Percentiles rank a stretch among this genome's conserved stretches.
phyloP scores from a whole-genome alignment of 2,888 invertebrate genomes.

The Acronicta aceris region DNA sequence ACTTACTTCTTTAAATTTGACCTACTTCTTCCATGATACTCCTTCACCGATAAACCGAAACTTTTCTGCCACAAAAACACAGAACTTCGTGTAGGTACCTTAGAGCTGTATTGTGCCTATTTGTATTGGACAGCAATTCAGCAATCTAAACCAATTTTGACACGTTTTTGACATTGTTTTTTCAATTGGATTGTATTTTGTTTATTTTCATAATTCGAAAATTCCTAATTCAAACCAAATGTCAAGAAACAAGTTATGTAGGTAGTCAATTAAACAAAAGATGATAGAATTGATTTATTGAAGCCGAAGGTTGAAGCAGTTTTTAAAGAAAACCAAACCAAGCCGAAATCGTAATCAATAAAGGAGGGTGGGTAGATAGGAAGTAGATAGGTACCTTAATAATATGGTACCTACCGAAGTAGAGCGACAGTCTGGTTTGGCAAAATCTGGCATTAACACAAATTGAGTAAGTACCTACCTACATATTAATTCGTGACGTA shows the following conservation, averaged over 20 bases:
- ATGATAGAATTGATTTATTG: too few relatives aligned
- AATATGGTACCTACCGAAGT: too few relatives aligned
- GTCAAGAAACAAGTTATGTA: constrained; percentile 17
- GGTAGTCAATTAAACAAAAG: too few relatives aligned
- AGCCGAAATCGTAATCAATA: too few relatives aligned
- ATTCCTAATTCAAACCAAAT: constrained; percentile 13
- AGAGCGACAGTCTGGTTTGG: too few relatives aligned
- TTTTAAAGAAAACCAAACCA: too few relatives aligned
- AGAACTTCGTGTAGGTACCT: neutral
- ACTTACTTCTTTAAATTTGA: neutral
- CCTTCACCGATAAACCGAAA: neutral
- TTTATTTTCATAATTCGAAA: constrained; percentile 41
- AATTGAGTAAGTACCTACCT: too few relatives aligned
- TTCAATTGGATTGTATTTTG: constrained; percentile 31
- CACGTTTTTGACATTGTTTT: constrained; percentile 24
- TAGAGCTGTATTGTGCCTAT: neutral
- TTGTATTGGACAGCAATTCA: constrained; percentile 17
- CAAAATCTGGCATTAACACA: too few relatives aligned
- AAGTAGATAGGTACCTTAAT: too few relatives aligned
- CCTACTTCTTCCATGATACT: constrained; percentile 29
- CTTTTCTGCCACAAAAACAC: constrained; percentile 1
- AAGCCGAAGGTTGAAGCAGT: too few relatives aligned
- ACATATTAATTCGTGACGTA: too few relatives aligned
- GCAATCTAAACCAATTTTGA: constrained; percentile 3
- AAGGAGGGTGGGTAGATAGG: neutral